Conservation (phyloP, 2,797 vertebrate species). For the Rhabdomys pumilio region DNA sequence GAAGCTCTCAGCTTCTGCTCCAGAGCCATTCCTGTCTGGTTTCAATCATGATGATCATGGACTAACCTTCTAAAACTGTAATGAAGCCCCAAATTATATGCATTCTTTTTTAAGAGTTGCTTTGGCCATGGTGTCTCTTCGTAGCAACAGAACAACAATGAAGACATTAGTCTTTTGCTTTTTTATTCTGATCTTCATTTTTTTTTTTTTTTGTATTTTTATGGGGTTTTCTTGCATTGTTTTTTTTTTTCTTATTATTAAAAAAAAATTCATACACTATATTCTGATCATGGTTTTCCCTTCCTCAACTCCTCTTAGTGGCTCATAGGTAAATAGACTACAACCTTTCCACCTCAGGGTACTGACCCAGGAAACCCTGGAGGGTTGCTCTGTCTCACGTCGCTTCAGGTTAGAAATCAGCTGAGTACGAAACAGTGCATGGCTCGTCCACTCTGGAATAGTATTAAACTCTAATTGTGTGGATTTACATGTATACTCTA, state of each 20-base stretch:
- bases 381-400: background rate
- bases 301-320: background rate
- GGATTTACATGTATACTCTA: background rate
- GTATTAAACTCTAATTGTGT: background rate
- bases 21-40: background rate
- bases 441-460: background rate
- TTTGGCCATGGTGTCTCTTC: background rate
- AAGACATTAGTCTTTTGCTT: background rate
- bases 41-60: background rate
- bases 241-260: background rate
- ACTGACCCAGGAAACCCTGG: background rate
- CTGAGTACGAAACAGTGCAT: background rate
- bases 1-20: background rate
- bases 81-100: background rate
- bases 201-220: background rate
- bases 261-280: background rate
- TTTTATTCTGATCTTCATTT: background rate
- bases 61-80: background rate
- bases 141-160: background rate
- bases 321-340: background rate
- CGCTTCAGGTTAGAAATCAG: background rate
- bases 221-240: background rate
- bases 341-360: background rate
- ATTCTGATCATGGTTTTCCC: background rate
- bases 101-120: background rate